These are phyloP conservation scores for Gopherus evgoodei DNA, from an alignment of 2,113 vertebrate species.

Conservation along the genomic window DNA sequence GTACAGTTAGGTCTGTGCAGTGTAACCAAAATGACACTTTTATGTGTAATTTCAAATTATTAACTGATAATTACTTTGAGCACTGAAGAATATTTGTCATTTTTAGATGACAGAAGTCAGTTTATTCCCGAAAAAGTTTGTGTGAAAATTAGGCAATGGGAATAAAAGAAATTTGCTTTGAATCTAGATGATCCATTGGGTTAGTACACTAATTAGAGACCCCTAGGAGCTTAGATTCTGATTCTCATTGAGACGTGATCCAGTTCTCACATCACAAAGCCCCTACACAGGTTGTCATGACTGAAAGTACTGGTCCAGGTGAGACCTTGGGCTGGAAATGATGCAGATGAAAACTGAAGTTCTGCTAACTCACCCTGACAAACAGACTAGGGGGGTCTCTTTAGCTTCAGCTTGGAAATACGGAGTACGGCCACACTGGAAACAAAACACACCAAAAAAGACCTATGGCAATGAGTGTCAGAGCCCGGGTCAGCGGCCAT, in stretches of 20 bases:
- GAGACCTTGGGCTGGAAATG: background rate
- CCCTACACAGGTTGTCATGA: fast-evolving
- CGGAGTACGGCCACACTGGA: fast-evolving
- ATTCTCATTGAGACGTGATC: background rate
- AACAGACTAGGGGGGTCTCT: background rate
- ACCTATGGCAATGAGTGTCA: background rate
- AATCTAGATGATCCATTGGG: background rate
- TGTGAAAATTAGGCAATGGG: background rate
- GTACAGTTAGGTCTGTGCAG: background rate
- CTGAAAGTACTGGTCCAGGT: background rate
- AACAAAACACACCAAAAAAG: background rate
- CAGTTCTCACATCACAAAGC: fast-evolving
- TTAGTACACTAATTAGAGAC: background rate
- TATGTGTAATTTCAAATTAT: background rate
- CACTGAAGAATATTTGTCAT: background rate
- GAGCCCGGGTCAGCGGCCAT: background rate
- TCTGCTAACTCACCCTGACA: background rate
- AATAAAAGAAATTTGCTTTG: background rate
- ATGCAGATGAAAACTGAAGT: background rate
- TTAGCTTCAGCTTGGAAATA: background rate
- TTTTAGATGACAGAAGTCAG: background rate
- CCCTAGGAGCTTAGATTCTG: background rate
- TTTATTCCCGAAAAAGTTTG: background rate
- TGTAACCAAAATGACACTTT: background rate
- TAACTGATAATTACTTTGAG: background rate